Base-by-base conservation (phyloP, 2,113 vertebrate genomes). In the Sorex araneus region DNA sequence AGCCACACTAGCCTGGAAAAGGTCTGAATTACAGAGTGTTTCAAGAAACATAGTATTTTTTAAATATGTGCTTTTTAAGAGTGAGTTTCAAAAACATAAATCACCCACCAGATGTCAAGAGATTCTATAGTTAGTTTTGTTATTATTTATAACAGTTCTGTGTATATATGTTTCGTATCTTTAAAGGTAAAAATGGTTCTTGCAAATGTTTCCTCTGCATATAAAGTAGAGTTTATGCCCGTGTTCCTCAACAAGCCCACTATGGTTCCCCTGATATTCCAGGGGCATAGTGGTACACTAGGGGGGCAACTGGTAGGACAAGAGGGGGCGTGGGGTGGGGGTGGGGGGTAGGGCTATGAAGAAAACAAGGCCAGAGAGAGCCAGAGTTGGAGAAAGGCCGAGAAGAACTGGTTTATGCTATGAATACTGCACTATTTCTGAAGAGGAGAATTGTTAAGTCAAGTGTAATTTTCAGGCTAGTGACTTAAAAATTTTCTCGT, bases 391-490 rank as follows among this genome's bases (percentile, higher is more conserved):
- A 60, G 23, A 60, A 60, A 60, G 19, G 57, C 8, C 18, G 18
- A 60, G 57, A 60, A 30, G 12, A 0, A 57, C 63, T 70, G 73
- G 15, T 76, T 93, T 86, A 75, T 28, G 57, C 23, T 28, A 75
- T 34, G 84, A 60, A 64, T 91, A 75, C 18, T 94, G 83, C 40
- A 85, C 40, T 74, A 27, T 70, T 94, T 89, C 84, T 76, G 50
- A 83, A 91, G 43, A 67, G 89, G 75, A 32, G 2, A 57, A 71
- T 30, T 67, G 19, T 45, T 36, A 89, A 64, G 67, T 78, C 36
- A 84, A 80, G 15, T 32, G 16, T 67, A 63, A 84, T 27, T 66
- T 69, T 78, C 19, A 87, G 28, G 13, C 36, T 45, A 92, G 47
- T 7, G 64, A 82, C 57, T 89, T 60, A 36, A 63, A 93, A 90